A percentile compares a stretch with the other conserved stretches of the same genome.
Evolutionary conservation across 37 sponge, comb jelly and placozoan genomes (phyloP).

Genomic region (Theonella swinhoei): DNA sequence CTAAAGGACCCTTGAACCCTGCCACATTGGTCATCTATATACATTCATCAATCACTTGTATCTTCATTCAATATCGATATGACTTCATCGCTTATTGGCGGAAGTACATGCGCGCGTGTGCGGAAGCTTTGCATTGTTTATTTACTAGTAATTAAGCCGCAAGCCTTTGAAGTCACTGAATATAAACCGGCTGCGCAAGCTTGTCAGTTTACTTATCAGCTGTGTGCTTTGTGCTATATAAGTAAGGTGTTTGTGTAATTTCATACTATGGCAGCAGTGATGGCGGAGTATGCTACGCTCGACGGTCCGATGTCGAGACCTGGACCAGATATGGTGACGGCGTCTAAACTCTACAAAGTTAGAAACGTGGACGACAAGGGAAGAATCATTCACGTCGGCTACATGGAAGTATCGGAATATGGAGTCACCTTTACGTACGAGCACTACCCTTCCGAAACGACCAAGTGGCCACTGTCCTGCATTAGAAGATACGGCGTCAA

Average conservation of each 20-base stretch:
- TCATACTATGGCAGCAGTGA: neutral
- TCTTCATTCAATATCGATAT: neutral
- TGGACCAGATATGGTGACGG: neutral
- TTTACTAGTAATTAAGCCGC: too few species aligned
- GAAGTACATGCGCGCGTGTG: neutral
- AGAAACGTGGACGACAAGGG: conserved; percentile 67
- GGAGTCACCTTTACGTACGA: conserved; percentile 55
- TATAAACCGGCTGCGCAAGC: too few species aligned
- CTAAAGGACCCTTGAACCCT: too few species aligned
- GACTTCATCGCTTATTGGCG: neutral
- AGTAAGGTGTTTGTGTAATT: too few species aligned
- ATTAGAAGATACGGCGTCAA: conserved; percentile 59
- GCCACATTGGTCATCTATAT: neutral
- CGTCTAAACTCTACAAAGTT: conserved; percentile 43
- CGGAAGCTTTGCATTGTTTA: neutral
- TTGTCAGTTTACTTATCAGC: too few species aligned
- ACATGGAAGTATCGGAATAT: conserved; percentile 31
- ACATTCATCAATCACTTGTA: neutral
- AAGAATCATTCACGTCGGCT: conserved; percentile 57
- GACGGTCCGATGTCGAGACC: neutral
- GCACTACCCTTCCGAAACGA: conserved; percentile 43
- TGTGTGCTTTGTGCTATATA: too few species aligned
- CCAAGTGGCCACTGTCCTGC: conserved; percentile 47
- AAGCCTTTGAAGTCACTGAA: too few species aligned
- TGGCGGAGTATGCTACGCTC: neutral